Conservation (phyloP, 1,140 invertebrate species). For the Notospermus geniculatus region DNA sequence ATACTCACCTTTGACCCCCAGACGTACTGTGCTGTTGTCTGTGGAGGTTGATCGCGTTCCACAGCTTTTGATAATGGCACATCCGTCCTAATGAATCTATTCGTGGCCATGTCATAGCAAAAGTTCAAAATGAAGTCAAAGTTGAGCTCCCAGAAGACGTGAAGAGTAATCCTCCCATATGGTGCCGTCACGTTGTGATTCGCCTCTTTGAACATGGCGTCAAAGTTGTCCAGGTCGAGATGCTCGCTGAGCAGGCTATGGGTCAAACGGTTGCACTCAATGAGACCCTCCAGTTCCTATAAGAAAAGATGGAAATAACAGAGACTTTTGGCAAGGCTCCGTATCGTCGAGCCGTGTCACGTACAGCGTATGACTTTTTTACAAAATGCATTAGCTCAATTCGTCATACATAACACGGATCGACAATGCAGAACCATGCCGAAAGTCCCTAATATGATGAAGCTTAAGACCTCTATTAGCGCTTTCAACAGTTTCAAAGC, state of each 20-base stretch:
- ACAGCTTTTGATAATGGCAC: constrained; percentile 82
- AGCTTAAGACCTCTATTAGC: too few relatives aligned
- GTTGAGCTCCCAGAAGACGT: constrained; percentile 98
- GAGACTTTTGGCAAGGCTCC: too few relatives aligned
- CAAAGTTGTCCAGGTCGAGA: constrained; percentile 92
- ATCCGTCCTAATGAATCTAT: constrained; percentile 87
- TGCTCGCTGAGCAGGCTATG: constrained; percentile 91
- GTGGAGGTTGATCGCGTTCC: constrained; percentile 85
- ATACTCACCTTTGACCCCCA: constrained; percentile 84
- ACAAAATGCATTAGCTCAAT: too few relatives aligned
- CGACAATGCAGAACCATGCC: too few relatives aligned
- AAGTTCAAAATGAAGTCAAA: constrained; percentile 98
- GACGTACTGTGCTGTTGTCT: constrained; percentile 88
- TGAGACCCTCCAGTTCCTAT: constrained; percentile 88
- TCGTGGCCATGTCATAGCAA: constrained; percentile 97
- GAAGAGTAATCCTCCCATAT: constrained; percentile 95
- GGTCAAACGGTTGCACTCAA: constrained; percentile 89
- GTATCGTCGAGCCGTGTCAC: too few relatives aligned
- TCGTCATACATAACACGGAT: too few relatives aligned
- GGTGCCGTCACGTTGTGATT: constrained; percentile 97
- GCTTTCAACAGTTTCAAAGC: too few relatives aligned
- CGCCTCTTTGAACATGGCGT: constrained; percentile 92
- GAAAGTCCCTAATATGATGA: too few relatives aligned
- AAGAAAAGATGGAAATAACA: too few relatives aligned
- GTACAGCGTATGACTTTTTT: too few relatives aligned